Evolutionary conservation across 2,888 invertebrate species (phyloP), one percentile per base, ranked within the genome.

Genomic region (Leptogaster cylindrica): DNA sequence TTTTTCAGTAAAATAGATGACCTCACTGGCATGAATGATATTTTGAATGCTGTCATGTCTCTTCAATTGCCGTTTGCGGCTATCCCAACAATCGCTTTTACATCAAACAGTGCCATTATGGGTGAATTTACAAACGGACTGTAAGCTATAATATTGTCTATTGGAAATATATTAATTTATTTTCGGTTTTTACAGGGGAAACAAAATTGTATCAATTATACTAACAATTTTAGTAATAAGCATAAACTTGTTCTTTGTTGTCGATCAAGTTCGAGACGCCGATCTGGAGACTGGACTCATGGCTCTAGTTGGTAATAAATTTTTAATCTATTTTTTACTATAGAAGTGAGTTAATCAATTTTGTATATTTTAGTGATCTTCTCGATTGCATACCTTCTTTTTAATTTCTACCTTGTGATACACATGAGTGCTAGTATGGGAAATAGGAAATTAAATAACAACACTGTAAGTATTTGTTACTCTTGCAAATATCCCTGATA

Each of bases 1-100:
- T 86, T 87, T 75, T 88, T 85, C 75, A 87, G 86, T 71, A 77
- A 85, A 70, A 87, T 92, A 73, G 82, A 87, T 50, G 87, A 91
- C 73, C 81, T 93, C 66, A 90, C 89, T 2, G 83, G 84, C 18
- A 89, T 95, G 91, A 95, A 95, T 78, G 93, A 94, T 77, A 82
- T 90, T 31, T 81, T 95, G 36, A 95, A 95, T 79, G 92, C 92
- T 0, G 85, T 94, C 8, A 93, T 93, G 92, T 89, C 91, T 72
- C 81, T 94, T 20, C 93, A 93, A 78, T 81, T 95, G 71, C 95
- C 95, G 0, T 95, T 95, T 77, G 95, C 95, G 1, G 87, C 91
- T 2, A 84, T 95, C 69, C 94, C 95, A 4, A 89, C 91, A 1
- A 88, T 95, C 67, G 92, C 93, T 0, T 93, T 95, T 76, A 93